Percentiles rank a stretch among this genome's conserved stretches.
phyloP scores from a whole-genome alignment of 2,797 vertebrate species.

The Acomys russatus region DNA sequence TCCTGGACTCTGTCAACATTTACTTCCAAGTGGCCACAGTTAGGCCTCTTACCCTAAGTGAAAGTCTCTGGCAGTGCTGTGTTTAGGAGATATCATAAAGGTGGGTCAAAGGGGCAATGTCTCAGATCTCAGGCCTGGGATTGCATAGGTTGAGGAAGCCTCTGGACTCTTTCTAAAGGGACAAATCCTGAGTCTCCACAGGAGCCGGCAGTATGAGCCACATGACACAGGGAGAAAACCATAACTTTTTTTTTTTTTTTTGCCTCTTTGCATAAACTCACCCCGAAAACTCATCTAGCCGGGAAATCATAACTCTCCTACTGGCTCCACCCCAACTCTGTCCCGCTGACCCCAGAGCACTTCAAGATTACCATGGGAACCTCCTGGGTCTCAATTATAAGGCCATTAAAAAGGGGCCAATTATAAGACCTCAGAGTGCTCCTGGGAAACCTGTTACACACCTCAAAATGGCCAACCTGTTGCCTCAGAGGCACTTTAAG shows the following conservation, averaged over 20 bases:
- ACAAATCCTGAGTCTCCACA: neutral
- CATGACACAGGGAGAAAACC: neutral
- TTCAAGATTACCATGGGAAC: conserved; percentile 79
- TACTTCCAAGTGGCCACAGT: neutral
- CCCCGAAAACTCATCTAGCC: conserved; percentile 59
- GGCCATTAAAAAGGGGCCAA: conserved; percentile 84
- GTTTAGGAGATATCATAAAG: conserved; percentile 15
- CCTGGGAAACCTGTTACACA: conserved; percentile 81
- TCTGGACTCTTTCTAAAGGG: neutral
- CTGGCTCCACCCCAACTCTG: conserved; percentile 67
- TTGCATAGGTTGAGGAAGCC: neutral
- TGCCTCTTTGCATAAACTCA: conserved; percentile 53
- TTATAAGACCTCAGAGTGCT: conserved; percentile 80
- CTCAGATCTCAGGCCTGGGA: conserved; percentile 25
- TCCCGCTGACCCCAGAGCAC: conserved; percentile 78
- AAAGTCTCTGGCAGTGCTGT: neutral
- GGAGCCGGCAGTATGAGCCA: neutral
- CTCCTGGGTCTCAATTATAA: conserved; percentile 84
- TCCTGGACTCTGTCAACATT: conserved; percentile 2
- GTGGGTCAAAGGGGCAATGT: neutral
- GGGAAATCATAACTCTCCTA: conserved; percentile 72
- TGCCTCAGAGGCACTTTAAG: conserved; percentile 64
- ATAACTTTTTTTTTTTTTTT: conserved; percentile 38
- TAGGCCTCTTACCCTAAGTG: conserved; percentile 15
- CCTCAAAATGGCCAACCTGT: conserved; percentile 75